Evolutionary conservation across 2,888 invertebrate species (phyloP).

Genomic region (Diaphora mendica): DNA sequence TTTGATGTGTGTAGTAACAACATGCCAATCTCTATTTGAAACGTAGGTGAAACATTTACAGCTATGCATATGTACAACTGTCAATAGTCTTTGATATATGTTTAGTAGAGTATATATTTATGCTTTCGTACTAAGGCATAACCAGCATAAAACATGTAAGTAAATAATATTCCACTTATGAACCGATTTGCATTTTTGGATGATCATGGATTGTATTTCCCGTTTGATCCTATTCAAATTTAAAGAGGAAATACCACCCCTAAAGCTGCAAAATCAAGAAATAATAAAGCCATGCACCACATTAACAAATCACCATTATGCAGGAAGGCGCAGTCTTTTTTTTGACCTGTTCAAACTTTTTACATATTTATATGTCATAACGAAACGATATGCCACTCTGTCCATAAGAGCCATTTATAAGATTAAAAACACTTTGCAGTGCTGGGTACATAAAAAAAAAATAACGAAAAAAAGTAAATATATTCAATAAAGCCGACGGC

Average conservation of each 20-base stretch:
- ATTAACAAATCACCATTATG: no score
- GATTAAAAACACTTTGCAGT: no score
- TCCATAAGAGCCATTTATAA: no score
- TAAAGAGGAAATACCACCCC: neutral
- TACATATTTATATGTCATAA: neutral
- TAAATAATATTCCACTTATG: neutral
- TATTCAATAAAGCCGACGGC: conserved; percentile 40
- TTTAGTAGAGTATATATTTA: neutral
- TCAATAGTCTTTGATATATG: neutral
- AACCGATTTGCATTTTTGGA: neutral
- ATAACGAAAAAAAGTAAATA: neutral
- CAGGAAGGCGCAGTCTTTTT: neutral
- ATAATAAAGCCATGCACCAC: neutral
- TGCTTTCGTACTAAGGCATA: neutral
- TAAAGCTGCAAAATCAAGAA: neutral
- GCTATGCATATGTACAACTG: neutral
- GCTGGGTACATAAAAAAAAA: neutral
- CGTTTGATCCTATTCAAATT: neutral
- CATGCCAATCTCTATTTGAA: neutral
- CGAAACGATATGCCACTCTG: neutral
- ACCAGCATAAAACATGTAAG: neutral
- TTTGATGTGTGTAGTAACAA: no score
- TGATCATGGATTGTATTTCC: neutral
- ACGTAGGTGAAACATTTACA: neutral
- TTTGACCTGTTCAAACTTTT: neutral